Evolutionary conservation across 2,888 invertebrate genomes (phyloP).

Genomic region (Tetragonula carbonaria): DNA sequence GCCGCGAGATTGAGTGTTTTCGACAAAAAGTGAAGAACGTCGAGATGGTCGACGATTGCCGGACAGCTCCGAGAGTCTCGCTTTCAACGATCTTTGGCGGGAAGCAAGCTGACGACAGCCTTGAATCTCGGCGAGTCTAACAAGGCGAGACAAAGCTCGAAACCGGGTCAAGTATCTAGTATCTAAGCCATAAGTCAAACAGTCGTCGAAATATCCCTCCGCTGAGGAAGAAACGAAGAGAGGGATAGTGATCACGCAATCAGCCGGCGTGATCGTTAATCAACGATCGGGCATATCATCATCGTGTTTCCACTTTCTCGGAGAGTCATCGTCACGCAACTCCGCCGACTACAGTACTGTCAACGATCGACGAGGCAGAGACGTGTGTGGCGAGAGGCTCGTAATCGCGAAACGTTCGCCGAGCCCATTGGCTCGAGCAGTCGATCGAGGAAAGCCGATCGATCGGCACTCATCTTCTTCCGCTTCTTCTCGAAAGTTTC

Average conservation of each 20-base stretch:
- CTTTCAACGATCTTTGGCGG: neutral
- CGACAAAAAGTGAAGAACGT: no score
- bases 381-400: slow-evolving; percentile 22
- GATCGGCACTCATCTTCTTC: slow-evolving; percentile 5
- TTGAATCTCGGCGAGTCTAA: slow-evolving; percentile 49
- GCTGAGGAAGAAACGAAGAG: slow-evolving; percentile 42
- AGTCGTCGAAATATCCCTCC: slow-evolving; percentile 45
- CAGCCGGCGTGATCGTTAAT: slow-evolving; percentile 52
- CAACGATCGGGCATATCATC: slow-evolving; percentile 49
- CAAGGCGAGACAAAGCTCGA: slow-evolving; percentile 51
- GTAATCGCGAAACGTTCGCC: slow-evolving; percentile 42
- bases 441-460: slow-evolving; percentile 49
- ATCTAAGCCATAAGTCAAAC: slow-evolving; percentile 63
- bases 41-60: no score
- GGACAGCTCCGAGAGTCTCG: no score
- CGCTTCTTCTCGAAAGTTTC: neutral
- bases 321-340: slow-evolving; percentile 62
- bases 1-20: no score
- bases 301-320: slow-evolving; percentile 61
- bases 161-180: slow-evolving; percentile 65
- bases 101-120: slow-evolving; percentile 43
- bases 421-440: slow-evolving; percentile 32
- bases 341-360: slow-evolving; percentile 36
- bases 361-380: slow-evolving; percentile 55
- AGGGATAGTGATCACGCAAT: slow-evolving; percentile 56